Evolutionary conservation across 2,113 vertebrate species (phyloP).

Genomic region (Seriola quinqueradiata): DNA sequence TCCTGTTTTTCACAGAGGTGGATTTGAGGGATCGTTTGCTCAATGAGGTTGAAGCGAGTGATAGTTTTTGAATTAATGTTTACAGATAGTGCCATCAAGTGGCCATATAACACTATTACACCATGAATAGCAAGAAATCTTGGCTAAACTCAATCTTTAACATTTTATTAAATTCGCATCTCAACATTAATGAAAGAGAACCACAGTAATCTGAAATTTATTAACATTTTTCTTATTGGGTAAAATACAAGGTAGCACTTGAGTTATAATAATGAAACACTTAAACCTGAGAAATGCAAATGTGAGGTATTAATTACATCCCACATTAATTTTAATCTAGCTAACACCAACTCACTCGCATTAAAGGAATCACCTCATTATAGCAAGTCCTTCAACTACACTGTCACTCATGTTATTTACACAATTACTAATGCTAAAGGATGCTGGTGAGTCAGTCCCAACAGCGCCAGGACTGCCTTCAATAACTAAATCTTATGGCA

Average conservation of each 20-base stretch:
- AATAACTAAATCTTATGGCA: background rate
- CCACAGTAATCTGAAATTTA: background rate
- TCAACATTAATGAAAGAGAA: background rate
- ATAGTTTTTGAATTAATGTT: constrained; percentile 19
- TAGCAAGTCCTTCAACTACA: background rate
- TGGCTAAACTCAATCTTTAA: background rate
- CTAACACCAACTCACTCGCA: background rate
- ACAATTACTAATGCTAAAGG: background rate
- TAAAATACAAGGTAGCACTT: constrained; percentile 14
- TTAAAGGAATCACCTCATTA: background rate
- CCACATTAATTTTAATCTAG: background rate
- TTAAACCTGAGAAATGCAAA: constrained; percentile 41
- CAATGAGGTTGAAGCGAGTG: background rate
- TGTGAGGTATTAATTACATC: background rate
- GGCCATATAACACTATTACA: constrained; percentile 44
- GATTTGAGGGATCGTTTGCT: constrained; percentile 2
- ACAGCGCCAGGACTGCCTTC: background rate
- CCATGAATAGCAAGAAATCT: background rate
- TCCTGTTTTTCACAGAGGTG: background rate
- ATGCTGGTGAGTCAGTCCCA: background rate
- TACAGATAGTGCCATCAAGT: constrained; percentile 51
- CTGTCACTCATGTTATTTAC: background rate
- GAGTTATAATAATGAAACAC: background rate
- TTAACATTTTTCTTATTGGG: background rate
- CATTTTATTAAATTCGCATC: background rate